A percentile compares a stretch with the other conserved stretches of the same genome.
phyloP scores from a whole-genome alignment of 2,113 vertebrate species.

The Eubucco bourcierii region DNA sequence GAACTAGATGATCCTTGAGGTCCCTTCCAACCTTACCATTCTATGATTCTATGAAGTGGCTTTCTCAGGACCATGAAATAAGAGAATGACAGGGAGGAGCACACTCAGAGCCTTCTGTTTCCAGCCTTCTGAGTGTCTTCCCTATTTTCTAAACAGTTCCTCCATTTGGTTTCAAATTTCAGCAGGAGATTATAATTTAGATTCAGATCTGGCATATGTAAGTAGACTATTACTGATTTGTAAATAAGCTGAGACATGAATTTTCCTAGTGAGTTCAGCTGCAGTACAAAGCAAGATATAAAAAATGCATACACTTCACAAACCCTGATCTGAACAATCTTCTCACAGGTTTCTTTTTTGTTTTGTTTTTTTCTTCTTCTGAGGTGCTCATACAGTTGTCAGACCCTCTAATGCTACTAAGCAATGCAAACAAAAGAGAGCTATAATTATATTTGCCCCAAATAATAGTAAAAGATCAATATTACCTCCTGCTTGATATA shows the following conservation, averaged over 20 bases:
- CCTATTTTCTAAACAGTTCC: background rate
- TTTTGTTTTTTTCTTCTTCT: background rate
- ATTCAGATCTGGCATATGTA: background rate
- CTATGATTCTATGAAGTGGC: too few species aligned
- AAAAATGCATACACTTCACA: constrained; percentile 19
- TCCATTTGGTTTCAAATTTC: background rate
- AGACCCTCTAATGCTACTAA: background rate
- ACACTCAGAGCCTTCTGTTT: background rate
- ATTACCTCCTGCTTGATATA: background rate
- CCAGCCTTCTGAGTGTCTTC: background rate
- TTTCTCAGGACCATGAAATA: background rate
- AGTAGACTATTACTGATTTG: constrained; percentile 12
- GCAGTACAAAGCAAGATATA: background rate
- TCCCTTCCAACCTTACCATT: too few species aligned
- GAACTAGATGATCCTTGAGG: too few species aligned
- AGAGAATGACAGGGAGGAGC: background rate
- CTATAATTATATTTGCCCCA: constrained; percentile 41
- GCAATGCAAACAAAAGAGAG: constrained; percentile 12
- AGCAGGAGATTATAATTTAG: background rate
- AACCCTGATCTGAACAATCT: constrained; percentile 2
- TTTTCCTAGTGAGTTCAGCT: background rate
- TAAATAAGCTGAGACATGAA: background rate
- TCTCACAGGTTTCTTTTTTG: constrained; percentile 2
- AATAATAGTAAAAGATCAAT: constrained; percentile 30
- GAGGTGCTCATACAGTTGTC: constrained; percentile 30